Base-by-base conservation (phyloP, 2,113 vertebrate species). In the Pseudopodoces humilis region DNA sequence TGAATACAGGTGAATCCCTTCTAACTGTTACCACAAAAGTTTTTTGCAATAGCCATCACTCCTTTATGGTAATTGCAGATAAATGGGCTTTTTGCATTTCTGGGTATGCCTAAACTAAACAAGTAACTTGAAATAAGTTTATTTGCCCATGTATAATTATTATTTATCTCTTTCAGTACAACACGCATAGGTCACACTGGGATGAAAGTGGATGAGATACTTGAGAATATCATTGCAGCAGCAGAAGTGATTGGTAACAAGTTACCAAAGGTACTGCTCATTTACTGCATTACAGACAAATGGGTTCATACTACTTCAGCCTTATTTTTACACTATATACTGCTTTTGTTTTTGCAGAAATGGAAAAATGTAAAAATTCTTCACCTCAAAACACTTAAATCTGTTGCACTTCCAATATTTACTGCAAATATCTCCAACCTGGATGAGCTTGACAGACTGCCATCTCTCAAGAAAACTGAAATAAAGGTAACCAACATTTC, bases 301-400 rank as follows among this genome's bases (percentile, higher is more conserved):
- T 33, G 5, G 4, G 9, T 50, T 90, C 47, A 25, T 62, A 33
- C 25, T 62, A 33, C 25, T 30, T 62, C 21, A 58, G 53, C 53
- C 11, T 67, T 78, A 15, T 35, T 88, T 75, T 80, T 67, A 59
- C 13, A 11, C 82, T 30, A 68, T 20, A 2, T 1, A 24, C 31
- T 81, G 19, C 0, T 19, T 52, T 84, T 92, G 6, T 77, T 79
- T 33, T 72, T 95, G 27, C 97, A 99, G 98, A 98, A 98, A 69
- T 98, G 98, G 94, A 98, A 96, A 18, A 96, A 97, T 55, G 94
- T 99, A 6, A 99, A 99, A 96, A 25, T 99, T 53, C 98, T 99
- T 96, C 99, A 99, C 68, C 47, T 99, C 39, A 99, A 99, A 97
- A 99, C 98, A 39, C 87, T 96, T 24, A 96, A 94, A 5, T 99